A percentile compares a stretch with the other conserved stretches of the same genome.
These are phyloP conservation scores for Ptychadena robeensis DNA, from an alignment of 2,797 vertebrate species.

Conservation along the genomic window DNA sequence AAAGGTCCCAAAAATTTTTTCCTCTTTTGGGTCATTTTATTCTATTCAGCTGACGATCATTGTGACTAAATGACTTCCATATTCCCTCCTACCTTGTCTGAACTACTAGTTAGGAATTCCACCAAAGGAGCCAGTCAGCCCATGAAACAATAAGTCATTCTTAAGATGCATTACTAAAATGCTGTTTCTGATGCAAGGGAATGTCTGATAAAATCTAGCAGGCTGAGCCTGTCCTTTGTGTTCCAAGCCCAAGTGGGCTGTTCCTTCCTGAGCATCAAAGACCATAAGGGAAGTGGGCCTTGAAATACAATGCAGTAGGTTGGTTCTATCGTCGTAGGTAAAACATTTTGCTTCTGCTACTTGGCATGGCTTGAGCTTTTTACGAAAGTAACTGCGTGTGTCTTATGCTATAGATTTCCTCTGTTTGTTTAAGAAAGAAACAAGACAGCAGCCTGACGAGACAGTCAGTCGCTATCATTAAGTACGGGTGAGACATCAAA, in stretches of 20 bases:
- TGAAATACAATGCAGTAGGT: conserved; percentile 82
- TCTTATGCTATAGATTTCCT: conserved; percentile 77
- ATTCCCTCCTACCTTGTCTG: conserved; percentile 76
- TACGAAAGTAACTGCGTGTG: conserved; percentile 68
- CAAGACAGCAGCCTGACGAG: conserved; percentile 72
- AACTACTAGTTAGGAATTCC: conserved; percentile 76
- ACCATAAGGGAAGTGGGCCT: conserved; percentile 76
- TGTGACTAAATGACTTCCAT: conserved; percentile 71
- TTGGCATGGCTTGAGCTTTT: conserved; percentile 65
- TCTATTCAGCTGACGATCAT: conserved; percentile 64
- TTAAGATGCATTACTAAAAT: conserved; percentile 77
- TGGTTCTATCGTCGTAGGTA: conserved; percentile 71
- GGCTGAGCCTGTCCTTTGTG: conserved; percentile 77
- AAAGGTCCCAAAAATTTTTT: conserved; percentile 22
- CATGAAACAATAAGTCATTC: conserved; percentile 81
- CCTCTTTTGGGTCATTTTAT: conserved; percentile 37
- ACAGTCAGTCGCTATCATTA: conserved; percentile 51
- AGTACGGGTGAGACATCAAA: conserved; percentile 30
- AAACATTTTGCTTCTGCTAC: conserved; percentile 62
- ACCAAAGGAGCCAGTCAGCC: conserved; percentile 75
- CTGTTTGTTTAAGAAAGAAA: conserved; percentile 75
- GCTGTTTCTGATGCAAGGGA: conserved; percentile 77
- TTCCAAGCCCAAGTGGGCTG: conserved; percentile 78
- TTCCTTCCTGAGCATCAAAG: conserved; percentile 76
- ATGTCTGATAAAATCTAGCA: conserved; percentile 78